Evolutionary conservation across 2,888 invertebrate genomes (phyloP).

Genomic region (Tortrix viridana): DNA sequence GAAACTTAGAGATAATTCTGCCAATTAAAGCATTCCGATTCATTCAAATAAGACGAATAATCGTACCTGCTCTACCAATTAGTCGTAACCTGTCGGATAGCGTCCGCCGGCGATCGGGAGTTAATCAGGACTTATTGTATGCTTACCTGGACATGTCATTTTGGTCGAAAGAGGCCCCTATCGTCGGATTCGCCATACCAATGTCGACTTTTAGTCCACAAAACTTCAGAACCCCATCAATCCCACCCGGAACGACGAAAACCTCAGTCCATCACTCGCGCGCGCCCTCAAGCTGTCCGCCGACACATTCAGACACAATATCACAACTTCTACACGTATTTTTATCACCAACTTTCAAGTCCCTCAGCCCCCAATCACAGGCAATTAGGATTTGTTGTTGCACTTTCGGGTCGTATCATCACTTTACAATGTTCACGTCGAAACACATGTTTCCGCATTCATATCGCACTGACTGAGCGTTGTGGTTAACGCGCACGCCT

Average conservation of each 20-base stretch:
- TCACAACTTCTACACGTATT: conserved; percentile 37
- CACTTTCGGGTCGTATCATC: conserved; percentile 59
- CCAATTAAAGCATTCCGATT: conserved; percentile 23
- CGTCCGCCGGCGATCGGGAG: conserved; percentile 1
- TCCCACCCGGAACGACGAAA: conserved; percentile 63
- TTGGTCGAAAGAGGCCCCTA: conserved; percentile 88
- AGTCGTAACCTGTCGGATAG: conserved; percentile 25
- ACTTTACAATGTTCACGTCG: conserved; percentile 76
- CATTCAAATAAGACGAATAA: conserved; percentile 17
- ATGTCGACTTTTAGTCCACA: conserved; percentile 40
- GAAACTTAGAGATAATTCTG: conserved; percentile 24
- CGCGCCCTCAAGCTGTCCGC: conserved; percentile 47
- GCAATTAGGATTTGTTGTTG: conserved; percentile 76
- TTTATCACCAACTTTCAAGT: conserved; percentile 47
- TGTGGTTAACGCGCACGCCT: conserved; percentile 59
- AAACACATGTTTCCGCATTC: conserved; percentile 79
- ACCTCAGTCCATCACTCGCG: conserved; percentile 59
- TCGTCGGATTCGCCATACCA: conserved; percentile 79
- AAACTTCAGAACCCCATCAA: conserved; percentile 48
- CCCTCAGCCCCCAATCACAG: conserved; percentile 52
- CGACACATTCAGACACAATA: conserved; percentile 45
- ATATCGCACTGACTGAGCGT: conserved; percentile 58
- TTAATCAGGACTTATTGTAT: conserved; percentile 3
- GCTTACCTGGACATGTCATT: conserved; percentile 86
- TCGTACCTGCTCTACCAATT: conserved; percentile 40